Percentiles rank a stretch among this genome's conserved stretches.
Conservation (phyloP, 2,888 invertebrate species). For the Pristionchus entomophagus region DNA sequence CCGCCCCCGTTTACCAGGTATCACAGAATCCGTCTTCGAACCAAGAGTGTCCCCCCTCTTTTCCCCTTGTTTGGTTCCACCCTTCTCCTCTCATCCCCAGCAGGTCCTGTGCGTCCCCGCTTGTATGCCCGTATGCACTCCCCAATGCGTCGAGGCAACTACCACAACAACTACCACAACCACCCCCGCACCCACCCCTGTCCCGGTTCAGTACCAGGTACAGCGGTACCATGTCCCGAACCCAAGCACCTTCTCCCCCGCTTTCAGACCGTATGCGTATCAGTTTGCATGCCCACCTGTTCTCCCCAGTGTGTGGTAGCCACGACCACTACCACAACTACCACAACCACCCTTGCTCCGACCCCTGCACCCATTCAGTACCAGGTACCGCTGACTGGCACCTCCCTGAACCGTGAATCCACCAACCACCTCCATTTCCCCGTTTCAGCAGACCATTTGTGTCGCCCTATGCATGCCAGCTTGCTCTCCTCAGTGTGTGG, state of each 20-base stretch:
- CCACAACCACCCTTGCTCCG: neutral
- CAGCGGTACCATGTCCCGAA: neutral
- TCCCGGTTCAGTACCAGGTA: neutral
- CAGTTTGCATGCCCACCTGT: conserved; percentile 51
- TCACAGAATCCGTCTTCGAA: neutral
- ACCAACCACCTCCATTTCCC: neutral
- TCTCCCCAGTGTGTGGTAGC: neutral
- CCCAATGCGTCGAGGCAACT: conserved; percentile 9
- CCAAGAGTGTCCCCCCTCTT: neutral
- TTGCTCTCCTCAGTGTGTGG: conserved; percentile 56
- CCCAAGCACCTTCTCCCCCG: conserved; percentile 44
- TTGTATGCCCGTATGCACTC: conserved; percentile 15
- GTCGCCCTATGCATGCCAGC: conserved; percentile 61
- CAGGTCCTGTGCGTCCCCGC: neutral
- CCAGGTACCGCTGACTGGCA: conserved; percentile 51
- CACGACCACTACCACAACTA: conserved; percentile 27
- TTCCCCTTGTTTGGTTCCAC: neutral
- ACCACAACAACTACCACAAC: neutral
- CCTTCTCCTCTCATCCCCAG: neutral
- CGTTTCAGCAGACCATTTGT: conserved; percentile 49
- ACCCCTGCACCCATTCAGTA: neutral
- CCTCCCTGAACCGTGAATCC: neutral
- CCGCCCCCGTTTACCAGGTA: conserved; percentile 37
- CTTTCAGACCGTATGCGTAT: conserved; percentile 50
- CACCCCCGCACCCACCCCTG: neutral